These are phyloP conservation scores for Oikopleura vanhoeffeni DNA, from an alignment of 23 tunicate genomes.

Conservation along the genomic window DNA sequence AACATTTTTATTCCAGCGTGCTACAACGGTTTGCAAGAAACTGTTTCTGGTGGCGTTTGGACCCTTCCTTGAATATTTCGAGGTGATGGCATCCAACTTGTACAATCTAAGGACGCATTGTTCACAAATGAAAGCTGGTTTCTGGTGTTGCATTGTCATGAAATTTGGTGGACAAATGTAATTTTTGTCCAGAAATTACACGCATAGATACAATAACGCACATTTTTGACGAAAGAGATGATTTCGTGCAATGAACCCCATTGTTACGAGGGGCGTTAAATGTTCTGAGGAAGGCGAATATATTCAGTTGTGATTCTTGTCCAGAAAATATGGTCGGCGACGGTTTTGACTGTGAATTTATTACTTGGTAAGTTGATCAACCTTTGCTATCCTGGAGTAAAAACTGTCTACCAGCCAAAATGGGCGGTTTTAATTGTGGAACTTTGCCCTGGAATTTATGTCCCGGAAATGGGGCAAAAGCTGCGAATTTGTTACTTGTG, in stretches of 20 bases:
- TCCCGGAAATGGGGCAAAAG: not conserved
- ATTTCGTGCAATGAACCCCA: constrained; percentile 21
- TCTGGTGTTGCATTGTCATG: no score
- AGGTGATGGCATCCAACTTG: no score
- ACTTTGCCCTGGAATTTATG: not conserved
- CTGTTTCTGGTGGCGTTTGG: no score
- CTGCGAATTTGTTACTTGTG: not conserved
- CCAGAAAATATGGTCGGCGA: not conserved
- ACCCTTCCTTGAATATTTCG: no score
- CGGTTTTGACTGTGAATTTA: not conserved
- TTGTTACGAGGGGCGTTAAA: constrained; percentile 30
- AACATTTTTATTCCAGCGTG: no score
- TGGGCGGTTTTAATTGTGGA: not conserved
- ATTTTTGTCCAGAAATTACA: no score
- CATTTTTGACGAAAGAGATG: no score
- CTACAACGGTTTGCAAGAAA: no score
- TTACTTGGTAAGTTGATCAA: not conserved
- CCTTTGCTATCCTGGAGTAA: not conserved
- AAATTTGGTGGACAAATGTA: no score
- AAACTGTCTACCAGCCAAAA: not conserved
- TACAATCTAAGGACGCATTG: no score
- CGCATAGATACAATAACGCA: no score
- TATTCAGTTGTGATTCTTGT: not conserved
- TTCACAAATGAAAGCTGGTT: no score
- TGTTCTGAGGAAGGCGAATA: constrained; percentile 19